Conservation (phyloP, 2,113 vertebrate species). For the Equus quagga region DNA sequence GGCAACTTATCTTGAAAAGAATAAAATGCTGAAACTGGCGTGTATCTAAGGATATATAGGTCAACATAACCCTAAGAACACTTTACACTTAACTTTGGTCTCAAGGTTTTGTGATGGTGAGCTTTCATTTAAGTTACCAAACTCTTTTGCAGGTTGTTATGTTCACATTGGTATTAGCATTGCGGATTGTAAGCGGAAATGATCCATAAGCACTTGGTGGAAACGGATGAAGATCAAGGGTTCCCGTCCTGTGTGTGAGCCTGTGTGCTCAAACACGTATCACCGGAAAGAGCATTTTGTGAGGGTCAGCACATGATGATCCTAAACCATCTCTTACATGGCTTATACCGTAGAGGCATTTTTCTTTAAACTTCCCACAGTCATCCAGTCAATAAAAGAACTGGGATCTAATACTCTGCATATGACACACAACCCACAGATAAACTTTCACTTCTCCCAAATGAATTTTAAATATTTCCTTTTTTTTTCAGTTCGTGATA, state of each 20-base stretch:
- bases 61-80: not conserved
- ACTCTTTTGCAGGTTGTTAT: not conserved
- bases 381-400: conserved; percentile 35
- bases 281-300: not conserved
- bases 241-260: not conserved
- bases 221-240: not conserved
- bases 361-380: conserved; percentile 39
- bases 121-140: not conserved
- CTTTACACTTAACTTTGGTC: not conserved
- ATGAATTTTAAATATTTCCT: not conserved
- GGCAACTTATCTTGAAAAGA: not conserved
- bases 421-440: conserved; percentile 58
- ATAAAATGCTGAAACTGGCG: not conserved
- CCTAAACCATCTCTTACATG: not conserved
- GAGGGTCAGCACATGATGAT: not conserved
- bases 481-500: not conserved
- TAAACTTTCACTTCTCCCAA: conserved; percentile 50
- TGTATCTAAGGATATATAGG: not conserved
- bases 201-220: not conserved
- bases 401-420: conserved; percentile 46
- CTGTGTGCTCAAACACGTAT: not conserved
- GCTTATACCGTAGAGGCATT: not conserved
- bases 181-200: not conserved
- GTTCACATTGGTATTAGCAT: not conserved
- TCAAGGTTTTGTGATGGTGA: not conserved